A percentile compares a stretch with the other conserved stretches of the same genome.
These are phyloP conservation scores for Chaetops frenatus DNA, from an alignment of 2,113 vertebrate genomes.

Conservation along the genomic window DNA sequence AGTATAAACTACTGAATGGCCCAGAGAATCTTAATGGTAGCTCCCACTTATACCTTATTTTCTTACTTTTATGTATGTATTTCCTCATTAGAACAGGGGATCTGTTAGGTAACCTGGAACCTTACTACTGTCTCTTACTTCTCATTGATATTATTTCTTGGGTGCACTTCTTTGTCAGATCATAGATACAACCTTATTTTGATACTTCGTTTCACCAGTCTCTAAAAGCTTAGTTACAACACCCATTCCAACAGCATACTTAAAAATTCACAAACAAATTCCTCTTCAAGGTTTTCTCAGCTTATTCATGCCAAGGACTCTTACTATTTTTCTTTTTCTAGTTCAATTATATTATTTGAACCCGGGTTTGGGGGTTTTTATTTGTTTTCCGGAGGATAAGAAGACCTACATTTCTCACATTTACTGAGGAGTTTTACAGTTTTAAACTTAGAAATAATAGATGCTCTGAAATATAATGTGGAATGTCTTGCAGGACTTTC, in stretches of 20 bases:
- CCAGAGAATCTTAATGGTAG: neutral
- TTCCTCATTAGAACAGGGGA: neutral
- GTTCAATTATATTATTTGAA: neutral
- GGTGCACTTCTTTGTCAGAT: neutral
- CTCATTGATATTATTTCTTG: neutral
- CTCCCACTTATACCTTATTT: neutral
- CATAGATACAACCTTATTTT: neutral
- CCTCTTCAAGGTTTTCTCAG: neutral
- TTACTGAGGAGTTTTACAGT: neutral
- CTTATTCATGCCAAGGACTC: neutral
- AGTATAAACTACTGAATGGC: neutral
- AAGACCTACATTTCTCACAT: neutral
- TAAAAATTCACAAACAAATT: neutral
- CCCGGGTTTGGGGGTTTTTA: neutral
- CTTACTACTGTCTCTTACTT: neutral
- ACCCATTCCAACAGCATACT: neutral
- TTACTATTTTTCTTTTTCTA: neutral
- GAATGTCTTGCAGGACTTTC: neutral
- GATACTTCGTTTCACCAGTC: neutral
- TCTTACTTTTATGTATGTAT: neutral
- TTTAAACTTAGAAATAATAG: neutral
- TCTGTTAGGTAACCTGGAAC: neutral
- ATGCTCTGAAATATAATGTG: neutral
- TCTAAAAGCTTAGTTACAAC: neutral
- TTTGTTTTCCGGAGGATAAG: neutral